Evolutionary conservation across 1,140 invertebrate genomes (phyloP).

Genomic region (Apis dorsata): DNA sequence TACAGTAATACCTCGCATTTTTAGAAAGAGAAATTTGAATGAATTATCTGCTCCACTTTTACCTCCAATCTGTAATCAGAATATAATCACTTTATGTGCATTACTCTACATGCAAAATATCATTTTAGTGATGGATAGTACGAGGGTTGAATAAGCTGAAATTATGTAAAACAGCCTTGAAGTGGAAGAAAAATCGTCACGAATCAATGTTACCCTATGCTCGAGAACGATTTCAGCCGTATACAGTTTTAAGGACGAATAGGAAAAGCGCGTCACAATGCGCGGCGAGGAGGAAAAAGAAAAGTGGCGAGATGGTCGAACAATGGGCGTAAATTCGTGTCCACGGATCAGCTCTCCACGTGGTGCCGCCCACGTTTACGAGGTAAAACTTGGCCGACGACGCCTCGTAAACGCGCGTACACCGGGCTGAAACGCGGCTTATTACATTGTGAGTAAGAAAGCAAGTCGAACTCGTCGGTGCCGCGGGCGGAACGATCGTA

Average conservation of each 20-base stretch:
- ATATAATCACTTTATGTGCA: no score
- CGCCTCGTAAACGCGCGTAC: slow-evolving; percentile 61
- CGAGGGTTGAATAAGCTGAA: no score
- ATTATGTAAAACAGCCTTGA: no score
- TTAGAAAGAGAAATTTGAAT: no score
- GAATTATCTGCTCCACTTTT: no score
- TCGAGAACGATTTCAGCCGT: not conserved
- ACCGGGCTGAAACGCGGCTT: slow-evolving; percentile 38
- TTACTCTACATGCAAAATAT: no score
- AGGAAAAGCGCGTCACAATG: slow-evolving; percentile 30
- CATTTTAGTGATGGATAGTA: no score
- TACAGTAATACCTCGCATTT: no score
- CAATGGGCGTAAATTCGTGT: slow-evolving; percentile 68
- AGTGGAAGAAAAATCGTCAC: not conserved
- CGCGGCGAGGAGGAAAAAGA: slow-evolving; percentile 39
- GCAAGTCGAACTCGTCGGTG: slow-evolving; percentile 31
- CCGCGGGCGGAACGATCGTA: slow-evolving; percentile 57
- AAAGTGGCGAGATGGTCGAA: slow-evolving; percentile 63
- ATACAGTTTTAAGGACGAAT: slow-evolving; percentile 22
- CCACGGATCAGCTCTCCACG: slow-evolving; percentile 51
- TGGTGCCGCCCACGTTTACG: slow-evolving; percentile 65
- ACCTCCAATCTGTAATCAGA: no score
- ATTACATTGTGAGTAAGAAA: slow-evolving; percentile 65
- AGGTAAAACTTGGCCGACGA: slow-evolving; percentile 61
- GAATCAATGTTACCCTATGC: slow-evolving; percentile 21